A percentile compares a stretch with the other conserved stretches of the same genome.
Conservation (phyloP, 1,140 invertebrate species). For the Ectropis grisescens region DNA sequence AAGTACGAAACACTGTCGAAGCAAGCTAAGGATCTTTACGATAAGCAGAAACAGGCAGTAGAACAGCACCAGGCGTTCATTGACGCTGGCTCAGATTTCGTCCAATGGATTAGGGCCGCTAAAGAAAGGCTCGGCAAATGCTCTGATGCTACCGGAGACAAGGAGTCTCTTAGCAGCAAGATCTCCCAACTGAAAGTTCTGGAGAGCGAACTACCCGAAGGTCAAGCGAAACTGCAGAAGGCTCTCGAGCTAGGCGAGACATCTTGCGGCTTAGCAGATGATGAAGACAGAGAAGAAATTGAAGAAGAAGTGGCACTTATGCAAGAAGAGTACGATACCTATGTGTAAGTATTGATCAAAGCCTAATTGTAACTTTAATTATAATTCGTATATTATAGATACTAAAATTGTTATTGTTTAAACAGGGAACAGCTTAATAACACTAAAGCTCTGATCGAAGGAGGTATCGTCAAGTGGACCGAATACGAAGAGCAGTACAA, state of each 20-base stretch:
- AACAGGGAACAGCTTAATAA: slow-evolving; percentile 79
- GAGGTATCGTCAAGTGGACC: slow-evolving; percentile 94
- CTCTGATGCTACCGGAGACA: slow-evolving; percentile 94
- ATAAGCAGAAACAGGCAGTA: slow-evolving; percentile 91
- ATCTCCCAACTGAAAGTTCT: slow-evolving; percentile 87
- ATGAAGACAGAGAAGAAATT: slow-evolving; percentile 90
- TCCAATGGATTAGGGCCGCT: slow-evolving; percentile 90
- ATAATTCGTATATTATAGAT: not conserved
- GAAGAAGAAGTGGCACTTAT: slow-evolving; percentile 91
- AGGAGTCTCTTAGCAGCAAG: slow-evolving; percentile 88
- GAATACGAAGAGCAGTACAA: slow-evolving; percentile 95
- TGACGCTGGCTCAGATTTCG: slow-evolving; percentile 91
- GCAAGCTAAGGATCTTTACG: slow-evolving; percentile 90
- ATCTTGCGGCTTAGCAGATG: slow-evolving; percentile 84
- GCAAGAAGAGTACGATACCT: slow-evolving; percentile 90
- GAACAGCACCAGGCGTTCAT: slow-evolving; percentile 92
- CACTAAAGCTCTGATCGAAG: slow-evolving; percentile 87
- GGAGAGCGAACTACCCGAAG: slow-evolving; percentile 84
- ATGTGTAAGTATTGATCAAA: slow-evolving; percentile 73
- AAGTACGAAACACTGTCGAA: slow-evolving; percentile 93
- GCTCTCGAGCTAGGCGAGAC: slow-evolving; percentile 86
- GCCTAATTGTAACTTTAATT: too few species aligned
- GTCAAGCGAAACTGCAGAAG: slow-evolving; percentile 84
- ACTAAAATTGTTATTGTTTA: slow-evolving; percentile 18
- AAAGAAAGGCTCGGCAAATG: slow-evolving; percentile 94